Evolutionary conservation across 2,113 vertebrate genomes (phyloP), one percentile per base, ranked within the genome.

Genomic region (Theristicus caerulescens): DNA sequence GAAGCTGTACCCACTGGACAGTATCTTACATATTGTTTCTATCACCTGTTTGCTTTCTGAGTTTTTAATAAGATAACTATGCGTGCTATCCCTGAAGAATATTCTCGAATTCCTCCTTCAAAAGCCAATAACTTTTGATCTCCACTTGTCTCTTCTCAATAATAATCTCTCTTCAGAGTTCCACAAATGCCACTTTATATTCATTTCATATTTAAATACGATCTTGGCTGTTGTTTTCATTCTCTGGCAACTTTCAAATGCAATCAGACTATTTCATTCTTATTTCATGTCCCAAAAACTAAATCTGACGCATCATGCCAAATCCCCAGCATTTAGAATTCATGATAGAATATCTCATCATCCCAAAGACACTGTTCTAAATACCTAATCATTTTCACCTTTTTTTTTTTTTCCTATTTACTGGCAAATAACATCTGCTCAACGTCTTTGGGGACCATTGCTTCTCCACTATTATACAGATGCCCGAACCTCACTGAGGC

Each of bases 41-140:
- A 95, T 96, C 97, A 98, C 97, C 97, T 97, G 93, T 78, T 96
- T 86, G 85, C 94, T 95, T 94, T 93, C 89, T 49, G 92, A 92
- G 82, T 65, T 96, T 96, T 95, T 95, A 96, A 97, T 95, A 96
- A 96, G 67, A 83, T 79, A 96, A 96, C 91, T 97, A 94, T 92
- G 97, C 29, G 16, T n/a, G 49, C 70, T 95, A 92, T 94, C 93
- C 92, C 91, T 80, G 72, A 77, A 96, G 87, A 96, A 86, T 51
- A 96, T 95, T 93, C 93, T 69, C 82, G 76, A 93, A 88, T 85
- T 88, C 80, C 78, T 91, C 38, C 62, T 86, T 58, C 64, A 94
- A 92, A 96, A 91, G 32, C 24, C 46, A 96, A 2, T 66, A 82
- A 92, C 86, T 88, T 96, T 46, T 83, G 78, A 95, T 88, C 87